A percentile compares a stretch with the other conserved stretches of the same genome.
Evolutionary conservation across 2,888 invertebrate genomes (phyloP).

Genomic region (Hemistola chrysoprasaria): DNA sequence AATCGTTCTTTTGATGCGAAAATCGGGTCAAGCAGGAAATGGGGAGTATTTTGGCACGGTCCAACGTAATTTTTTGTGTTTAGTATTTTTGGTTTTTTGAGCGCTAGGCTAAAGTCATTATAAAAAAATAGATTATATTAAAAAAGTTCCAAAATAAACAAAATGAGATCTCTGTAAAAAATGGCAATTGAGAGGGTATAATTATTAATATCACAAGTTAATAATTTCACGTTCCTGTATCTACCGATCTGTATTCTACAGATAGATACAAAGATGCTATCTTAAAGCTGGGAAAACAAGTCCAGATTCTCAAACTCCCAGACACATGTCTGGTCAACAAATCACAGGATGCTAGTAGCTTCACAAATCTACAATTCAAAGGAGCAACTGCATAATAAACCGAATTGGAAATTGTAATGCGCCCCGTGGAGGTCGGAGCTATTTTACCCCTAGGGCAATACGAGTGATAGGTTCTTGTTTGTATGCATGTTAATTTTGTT

Average conservation of each 20-base stretch:
- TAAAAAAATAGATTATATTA: too few species aligned
- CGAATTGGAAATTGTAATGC: conserved; percentile 39
- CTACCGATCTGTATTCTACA: too few species aligned
- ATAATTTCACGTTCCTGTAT: too few species aligned
- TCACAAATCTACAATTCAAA: conserved; percentile 44
- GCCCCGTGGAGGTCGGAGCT: conserved; percentile 19
- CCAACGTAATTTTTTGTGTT: conserved; percentile 20
- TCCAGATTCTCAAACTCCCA: too few species aligned
- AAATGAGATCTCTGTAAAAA: too few species aligned
- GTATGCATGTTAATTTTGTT: too few species aligned
- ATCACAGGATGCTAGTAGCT: conserved; percentile 29
- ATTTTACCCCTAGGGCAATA: conserved; percentile 16
- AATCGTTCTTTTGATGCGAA: conserved; percentile 21
- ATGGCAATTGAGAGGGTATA: too few species aligned
- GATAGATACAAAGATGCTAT: too few species aligned
- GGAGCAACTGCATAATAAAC: conserved; percentile 46
- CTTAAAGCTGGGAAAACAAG: too few species aligned
- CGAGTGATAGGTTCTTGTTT: too few species aligned
- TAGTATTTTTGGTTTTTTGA: conserved; percentile 13
- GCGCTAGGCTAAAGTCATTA: conserved; percentile 1
- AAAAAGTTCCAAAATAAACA: too few species aligned
- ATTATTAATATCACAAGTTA: too few species aligned
- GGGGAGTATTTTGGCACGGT: conserved; percentile 18
- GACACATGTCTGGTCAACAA: conserved; percentile 27
- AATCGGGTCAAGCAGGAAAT: conserved; percentile 22